Evolutionary conservation across 2,888 invertebrate genomes (phyloP).

Genomic region (Mythimna loreyi): DNA sequence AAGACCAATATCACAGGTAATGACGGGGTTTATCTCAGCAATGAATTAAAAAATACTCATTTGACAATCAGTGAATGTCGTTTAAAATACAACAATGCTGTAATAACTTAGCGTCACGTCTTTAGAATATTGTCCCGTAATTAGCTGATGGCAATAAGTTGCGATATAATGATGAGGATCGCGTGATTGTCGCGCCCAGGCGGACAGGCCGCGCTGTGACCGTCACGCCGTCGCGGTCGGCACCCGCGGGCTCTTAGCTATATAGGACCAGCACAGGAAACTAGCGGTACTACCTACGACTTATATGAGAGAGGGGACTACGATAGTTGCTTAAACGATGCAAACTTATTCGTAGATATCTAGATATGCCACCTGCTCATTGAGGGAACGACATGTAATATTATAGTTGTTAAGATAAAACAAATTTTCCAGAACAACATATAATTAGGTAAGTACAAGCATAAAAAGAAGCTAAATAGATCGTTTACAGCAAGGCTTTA

Average conservation of each 20-base stretch:
- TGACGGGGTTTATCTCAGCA: background rate
- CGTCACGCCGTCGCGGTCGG: constrained; percentile 8
- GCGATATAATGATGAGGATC: constrained; percentile 37
- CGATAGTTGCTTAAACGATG: background rate
- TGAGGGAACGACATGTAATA: background rate
- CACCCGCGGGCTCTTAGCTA: background rate
- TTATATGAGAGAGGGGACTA: background rate
- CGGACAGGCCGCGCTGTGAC: constrained; percentile 5
- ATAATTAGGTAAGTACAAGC: background rate
- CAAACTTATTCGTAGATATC: no score
- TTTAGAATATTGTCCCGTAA: constrained; percentile 38
- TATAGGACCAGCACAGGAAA: no score
- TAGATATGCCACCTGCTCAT: background rate
- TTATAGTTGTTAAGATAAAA: background rate
- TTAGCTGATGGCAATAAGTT: constrained; percentile 37
- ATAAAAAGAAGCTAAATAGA: background rate
- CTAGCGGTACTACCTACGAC: background rate
- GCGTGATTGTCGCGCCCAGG: constrained; percentile 39
- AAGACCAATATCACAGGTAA: background rate
- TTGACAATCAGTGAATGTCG: constrained; percentile 13
- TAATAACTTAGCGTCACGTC: constrained; percentile 23
- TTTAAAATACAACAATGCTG: constrained; percentile 26
- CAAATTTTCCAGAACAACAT: no score
- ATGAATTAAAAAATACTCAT: constrained; percentile 1
- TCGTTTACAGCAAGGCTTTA: background rate